Evolutionary conservation across 2,888 invertebrate species (phyloP).

Genomic region (Digitonthophagus gazella): DNA sequence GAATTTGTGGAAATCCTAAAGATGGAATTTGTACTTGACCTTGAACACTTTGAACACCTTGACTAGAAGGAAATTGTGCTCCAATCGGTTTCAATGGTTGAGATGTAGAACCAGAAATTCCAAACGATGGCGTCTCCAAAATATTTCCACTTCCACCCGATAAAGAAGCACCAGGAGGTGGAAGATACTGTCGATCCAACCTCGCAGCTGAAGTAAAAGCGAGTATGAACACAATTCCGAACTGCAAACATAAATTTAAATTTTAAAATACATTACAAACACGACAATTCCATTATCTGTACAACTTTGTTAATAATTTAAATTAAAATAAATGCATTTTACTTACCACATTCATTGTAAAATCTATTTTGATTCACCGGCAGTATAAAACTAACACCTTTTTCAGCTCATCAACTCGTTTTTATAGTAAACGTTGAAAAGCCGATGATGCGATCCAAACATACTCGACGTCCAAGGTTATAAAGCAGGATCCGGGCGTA

Average conservation of each 20-base stretch:
- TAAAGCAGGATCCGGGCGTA: background rate
- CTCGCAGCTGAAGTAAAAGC: conserved; percentile 52
- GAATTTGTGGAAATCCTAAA: background rate
- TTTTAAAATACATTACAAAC: background rate
- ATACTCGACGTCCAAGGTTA: background rate
- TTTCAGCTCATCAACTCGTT: background rate
- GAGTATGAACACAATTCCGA: conserved; percentile 48
- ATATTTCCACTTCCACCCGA: conserved; percentile 53
- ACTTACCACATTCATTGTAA: conserved; percentile 4
- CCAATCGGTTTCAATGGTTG: too few relatives aligned
- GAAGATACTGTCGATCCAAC: conserved; percentile 58
- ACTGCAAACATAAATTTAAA: conserved; percentile 44
- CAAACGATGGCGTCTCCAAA: conserved; percentile 36
- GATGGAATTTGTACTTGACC: background rate
- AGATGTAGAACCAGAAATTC: background rate
- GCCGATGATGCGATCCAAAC: background rate
- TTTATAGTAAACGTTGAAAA: background rate
- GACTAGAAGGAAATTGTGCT: background rate
- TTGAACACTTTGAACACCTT: too few relatives aligned
- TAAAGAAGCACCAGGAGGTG: conserved; percentile 54
- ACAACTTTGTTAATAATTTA: too few relatives aligned
- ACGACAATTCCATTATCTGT: too few relatives aligned
- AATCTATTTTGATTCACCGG: background rate
- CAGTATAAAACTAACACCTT: background rate
- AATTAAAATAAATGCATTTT: background rate